A percentile compares a stretch with the other conserved stretches of the same genome.
These are phyloP conservation scores for Calameuta pallipes DNA, from an alignment of 2,888 invertebrate species.

Conservation along the genomic window DNA sequence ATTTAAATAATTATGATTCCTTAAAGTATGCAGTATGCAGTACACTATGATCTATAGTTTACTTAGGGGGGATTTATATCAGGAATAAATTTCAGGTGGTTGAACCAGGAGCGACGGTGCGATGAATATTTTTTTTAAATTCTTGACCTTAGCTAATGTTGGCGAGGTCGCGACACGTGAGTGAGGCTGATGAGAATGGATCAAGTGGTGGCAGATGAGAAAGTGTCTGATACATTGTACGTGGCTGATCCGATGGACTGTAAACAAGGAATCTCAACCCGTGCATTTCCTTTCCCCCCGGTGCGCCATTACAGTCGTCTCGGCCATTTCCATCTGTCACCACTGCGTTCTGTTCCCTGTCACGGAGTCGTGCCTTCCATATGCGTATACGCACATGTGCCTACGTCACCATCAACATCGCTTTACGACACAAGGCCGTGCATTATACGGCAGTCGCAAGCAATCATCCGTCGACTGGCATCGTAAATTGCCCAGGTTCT, in stretches of 20 bases:
- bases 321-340: background rate
- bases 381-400: constrained; percentile 31
- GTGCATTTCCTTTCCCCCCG: constrained; percentile 23
- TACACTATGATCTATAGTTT: background rate
- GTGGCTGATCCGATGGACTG: constrained; percentile 29
- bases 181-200: background rate
- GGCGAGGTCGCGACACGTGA: background rate
- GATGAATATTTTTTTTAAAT: background rate
- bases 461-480: constrained; percentile 61
- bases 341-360: constrained; percentile 28
- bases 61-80: background rate
- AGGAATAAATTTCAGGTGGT: too few species aligned
- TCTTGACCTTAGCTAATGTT: background rate
- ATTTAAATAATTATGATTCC: background rate
- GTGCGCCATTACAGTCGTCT: background rate
- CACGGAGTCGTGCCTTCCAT: constrained; percentile 26
- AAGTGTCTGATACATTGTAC: background rate
- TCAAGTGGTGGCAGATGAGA: background rate
- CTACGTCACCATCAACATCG: constrained; percentile 45
- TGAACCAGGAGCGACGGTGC: background rate
- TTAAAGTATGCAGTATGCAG: background rate
- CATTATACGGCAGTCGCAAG: constrained; percentile 62
- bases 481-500: constrained; percentile 62
- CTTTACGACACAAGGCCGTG: constrained; percentile 65
- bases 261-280: constrained; percentile 37